phyloP scores from a whole-genome alignment of 2,888 invertebrate genomes.

The Lasius platythorax region DNA sequence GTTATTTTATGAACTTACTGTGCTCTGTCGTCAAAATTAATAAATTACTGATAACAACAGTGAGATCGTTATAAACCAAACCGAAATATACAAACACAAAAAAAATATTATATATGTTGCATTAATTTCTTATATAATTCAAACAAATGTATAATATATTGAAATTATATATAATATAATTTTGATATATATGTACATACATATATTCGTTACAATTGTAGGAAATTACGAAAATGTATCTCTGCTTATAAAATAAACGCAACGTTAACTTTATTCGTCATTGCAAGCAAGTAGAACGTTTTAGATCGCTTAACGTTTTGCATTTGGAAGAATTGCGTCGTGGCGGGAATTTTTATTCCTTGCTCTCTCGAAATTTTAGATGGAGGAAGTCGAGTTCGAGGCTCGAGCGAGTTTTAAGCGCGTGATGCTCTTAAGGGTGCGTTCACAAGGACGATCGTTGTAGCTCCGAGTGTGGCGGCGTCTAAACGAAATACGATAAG shows the following conservation, averaged over 20 bases:
- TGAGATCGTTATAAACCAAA: neutral
- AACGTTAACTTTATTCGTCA: neutral
- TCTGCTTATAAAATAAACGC: neutral
- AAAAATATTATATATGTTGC: neutral
- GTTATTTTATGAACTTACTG: neutral
- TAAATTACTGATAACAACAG: neutral
- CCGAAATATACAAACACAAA: neutral
- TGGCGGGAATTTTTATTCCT: slow-evolving; percentile 40
- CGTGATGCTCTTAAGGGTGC: slow-evolving; percentile 65
- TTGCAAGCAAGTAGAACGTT: slow-evolving; percentile 5
- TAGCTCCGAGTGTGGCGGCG: slow-evolving; percentile 54
- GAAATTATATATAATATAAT: neutral
- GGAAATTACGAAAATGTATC: neutral
- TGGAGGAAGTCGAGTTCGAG: slow-evolving; percentile 17
- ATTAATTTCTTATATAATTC: neutral
- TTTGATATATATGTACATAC: neutral
- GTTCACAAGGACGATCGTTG: slow-evolving; percentile 67
- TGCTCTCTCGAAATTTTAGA: slow-evolving; percentile 44
- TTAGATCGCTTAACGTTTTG: slow-evolving; percentile 33
- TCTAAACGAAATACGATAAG: slow-evolving; percentile 84
- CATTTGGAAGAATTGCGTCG: slow-evolving; percentile 35
- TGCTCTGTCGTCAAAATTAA: neutral
- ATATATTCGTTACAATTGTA: neutral
- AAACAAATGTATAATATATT: neutral
- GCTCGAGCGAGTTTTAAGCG: slow-evolving; percentile 52